Evolutionary conservation across 2,113 vertebrate species (phyloP).

Genomic region (Cheirogaleus medius): DNA sequence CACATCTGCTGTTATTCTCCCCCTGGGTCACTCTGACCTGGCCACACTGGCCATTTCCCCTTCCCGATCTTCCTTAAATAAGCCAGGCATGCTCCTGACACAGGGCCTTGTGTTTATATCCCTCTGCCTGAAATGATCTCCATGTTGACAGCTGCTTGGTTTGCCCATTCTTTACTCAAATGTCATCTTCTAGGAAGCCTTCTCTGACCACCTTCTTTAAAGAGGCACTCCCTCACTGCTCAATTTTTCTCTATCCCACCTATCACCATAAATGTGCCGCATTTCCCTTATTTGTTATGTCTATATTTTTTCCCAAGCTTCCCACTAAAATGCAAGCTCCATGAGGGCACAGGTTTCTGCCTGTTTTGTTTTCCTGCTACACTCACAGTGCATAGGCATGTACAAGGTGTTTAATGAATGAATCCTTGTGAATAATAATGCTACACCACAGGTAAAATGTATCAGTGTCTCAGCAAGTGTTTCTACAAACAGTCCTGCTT

Average conservation of each 20-base stretch:
- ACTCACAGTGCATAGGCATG: neutral
- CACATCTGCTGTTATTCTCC: neutral
- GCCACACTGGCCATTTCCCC: neutral
- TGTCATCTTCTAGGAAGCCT: neutral
- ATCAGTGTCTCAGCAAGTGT: neutral
- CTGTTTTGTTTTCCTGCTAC: neutral
- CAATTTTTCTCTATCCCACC: neutral
- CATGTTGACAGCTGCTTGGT: neutral
- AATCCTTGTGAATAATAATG: neutral
- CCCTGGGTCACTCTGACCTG: neutral
- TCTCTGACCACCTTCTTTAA: neutral
- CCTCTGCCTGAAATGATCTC: neutral
- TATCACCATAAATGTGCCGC: neutral
- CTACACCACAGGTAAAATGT: neutral
- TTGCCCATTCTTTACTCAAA: neutral
- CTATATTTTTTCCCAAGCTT: neutral
- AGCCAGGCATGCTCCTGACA: neutral
- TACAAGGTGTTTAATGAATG: neutral
- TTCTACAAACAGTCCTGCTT: neutral
- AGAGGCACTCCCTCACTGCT: neutral
- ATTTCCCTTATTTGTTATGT: neutral
- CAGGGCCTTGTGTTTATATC: neutral
- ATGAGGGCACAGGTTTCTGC: neutral
- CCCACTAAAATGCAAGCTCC: neutral
- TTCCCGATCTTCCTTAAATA: neutral